Evolutionary conservation across 2,888 invertebrate species (phyloP).

Genomic region (Digitonthophagus gazella): DNA sequence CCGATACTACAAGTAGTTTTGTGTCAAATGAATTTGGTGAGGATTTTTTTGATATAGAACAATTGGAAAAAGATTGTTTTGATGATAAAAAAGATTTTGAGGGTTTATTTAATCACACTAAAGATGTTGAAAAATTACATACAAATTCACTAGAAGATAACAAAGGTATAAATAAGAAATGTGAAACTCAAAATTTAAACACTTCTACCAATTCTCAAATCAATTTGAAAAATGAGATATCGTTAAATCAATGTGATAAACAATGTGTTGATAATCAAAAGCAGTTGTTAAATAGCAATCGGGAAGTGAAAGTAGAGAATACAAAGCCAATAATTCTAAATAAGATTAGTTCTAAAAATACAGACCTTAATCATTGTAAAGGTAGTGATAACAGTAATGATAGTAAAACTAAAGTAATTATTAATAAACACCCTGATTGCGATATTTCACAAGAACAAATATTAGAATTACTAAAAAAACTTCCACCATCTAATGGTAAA

Average conservation of each 20-base stretch:
- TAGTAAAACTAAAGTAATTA: background rate
- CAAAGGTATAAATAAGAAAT: too few species aligned
- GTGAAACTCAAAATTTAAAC: too few species aligned
- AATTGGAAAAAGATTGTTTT: background rate
- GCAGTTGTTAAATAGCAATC: background rate
- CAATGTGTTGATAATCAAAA: background rate
- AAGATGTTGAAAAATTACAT: background rate
- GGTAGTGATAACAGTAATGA: background rate
- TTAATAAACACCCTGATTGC: background rate
- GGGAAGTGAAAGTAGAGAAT: background rate
- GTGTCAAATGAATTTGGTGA: background rate
- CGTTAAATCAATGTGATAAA: background rate
- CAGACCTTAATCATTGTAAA: background rate
- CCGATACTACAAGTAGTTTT: background rate
- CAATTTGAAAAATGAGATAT: background rate
- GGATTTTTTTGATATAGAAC: background rate
- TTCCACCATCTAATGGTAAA: background rate
- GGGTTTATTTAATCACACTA: background rate
- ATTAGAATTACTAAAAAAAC: background rate
- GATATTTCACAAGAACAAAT: background rate
- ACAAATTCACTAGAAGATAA: background rate
- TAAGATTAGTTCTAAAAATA: background rate
- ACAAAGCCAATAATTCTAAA: background rate
- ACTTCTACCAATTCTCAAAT: too few species aligned
- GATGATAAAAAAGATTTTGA: too few species aligned